Percentiles rank a stretch among this genome's conserved stretches.
Evolutionary conservation across 2,113 vertebrate genomes (phyloP).

Genomic region (Scolopax mira): DNA sequence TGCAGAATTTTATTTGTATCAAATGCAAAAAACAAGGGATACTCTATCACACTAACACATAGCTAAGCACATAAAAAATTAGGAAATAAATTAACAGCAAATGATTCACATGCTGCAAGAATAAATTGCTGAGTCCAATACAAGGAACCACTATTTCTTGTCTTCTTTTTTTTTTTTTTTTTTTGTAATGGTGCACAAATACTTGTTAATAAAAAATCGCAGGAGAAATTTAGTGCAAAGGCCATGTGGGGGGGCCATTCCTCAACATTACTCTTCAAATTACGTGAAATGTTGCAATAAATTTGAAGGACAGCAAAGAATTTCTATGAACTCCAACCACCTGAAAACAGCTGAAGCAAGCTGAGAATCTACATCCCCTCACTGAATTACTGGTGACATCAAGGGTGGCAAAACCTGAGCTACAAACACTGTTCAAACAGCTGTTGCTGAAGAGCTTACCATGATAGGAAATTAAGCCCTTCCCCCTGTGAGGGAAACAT

Average conservation of each 20-base stretch:
- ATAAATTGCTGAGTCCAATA: background rate
- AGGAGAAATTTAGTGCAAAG: background rate
- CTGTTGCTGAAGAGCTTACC: background rate
- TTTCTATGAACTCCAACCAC: background rate
- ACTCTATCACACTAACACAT: background rate
- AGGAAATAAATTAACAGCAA: constrained; percentile 8
- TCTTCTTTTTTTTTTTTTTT: background rate
- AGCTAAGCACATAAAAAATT: background rate
- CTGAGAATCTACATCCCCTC: background rate
- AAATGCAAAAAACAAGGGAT: constrained; percentile 13
- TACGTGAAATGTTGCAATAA: background rate
- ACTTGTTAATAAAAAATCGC: background rate
- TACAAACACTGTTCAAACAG: background rate
- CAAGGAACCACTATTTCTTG: background rate
- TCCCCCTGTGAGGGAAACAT: background rate
- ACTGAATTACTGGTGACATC: background rate
- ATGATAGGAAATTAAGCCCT: background rate
- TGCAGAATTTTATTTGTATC: constrained; percentile 41
- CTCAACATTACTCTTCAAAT: background rate
- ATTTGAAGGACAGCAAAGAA: background rate
- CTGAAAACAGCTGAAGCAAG: background rate
- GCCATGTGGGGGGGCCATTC: background rate
- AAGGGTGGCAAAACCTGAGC: background rate
- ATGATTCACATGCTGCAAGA: constrained; percentile 12
- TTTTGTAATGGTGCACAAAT: background rate